phyloP scores from a whole-genome alignment of 2,888 invertebrate genomes.

The Xestia c-nigrum region DNA sequence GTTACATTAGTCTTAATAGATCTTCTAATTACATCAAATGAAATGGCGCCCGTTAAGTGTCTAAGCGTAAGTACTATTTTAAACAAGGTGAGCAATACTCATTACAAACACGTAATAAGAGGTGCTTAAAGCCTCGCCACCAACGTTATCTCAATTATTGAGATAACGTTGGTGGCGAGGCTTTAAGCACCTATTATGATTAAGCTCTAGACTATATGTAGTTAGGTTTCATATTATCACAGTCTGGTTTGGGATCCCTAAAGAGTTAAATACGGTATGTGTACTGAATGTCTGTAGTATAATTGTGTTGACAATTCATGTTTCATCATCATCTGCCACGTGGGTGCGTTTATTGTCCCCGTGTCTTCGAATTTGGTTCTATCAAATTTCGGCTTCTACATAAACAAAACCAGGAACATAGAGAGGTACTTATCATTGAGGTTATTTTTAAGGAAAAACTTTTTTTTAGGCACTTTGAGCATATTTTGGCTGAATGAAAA shows the following conservation, averaged over 20 bases:
- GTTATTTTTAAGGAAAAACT: too few species aligned
- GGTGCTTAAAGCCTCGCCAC: conserved; percentile 1
- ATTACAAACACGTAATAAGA: conserved; percentile 23
- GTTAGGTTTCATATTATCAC: not conserved
- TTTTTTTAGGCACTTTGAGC: too few species aligned
- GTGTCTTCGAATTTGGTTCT: too few species aligned
- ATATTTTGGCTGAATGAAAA: too few species aligned
- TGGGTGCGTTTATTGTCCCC: too few species aligned
- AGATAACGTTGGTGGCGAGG: too few species aligned
- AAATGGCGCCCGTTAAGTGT: not conserved
- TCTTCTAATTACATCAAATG: not conserved
- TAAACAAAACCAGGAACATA: too few species aligned
- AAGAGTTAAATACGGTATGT: not conserved
- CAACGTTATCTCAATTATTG: not conserved
- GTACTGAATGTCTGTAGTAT: too few species aligned
- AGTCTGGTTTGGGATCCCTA: conserved; percentile 13
- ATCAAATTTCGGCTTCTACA: too few species aligned
- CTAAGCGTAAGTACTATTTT: conserved; percentile 6
- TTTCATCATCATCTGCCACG: too few species aligned
- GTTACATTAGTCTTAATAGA: not conserved
- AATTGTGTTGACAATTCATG: not conserved
- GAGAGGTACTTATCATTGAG: too few species aligned
- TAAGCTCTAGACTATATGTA: conserved; percentile 8
- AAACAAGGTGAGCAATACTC: conserved; percentile 2
- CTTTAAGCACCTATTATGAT: too few species aligned